Percentiles rank a stretch among this genome's conserved stretches.
These are phyloP conservation scores for Crypturellus undulatus DNA, from an alignment of 2,113 vertebrate genomes.

Conservation along the genomic window DNA sequence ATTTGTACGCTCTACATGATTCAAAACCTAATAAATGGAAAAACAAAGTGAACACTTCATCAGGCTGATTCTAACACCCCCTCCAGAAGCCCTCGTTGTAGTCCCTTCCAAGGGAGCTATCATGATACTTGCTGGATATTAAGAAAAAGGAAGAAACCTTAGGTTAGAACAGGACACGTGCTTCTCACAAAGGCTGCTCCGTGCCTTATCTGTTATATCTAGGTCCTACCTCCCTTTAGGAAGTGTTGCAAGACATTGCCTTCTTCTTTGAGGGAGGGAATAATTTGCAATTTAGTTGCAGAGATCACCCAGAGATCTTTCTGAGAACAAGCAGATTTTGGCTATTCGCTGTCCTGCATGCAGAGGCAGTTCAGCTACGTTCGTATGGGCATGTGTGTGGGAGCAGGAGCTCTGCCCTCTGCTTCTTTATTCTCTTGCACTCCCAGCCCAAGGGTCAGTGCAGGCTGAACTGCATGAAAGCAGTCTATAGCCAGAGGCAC, in stretches of 20 bases:
- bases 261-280: not conserved
- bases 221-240: not conserved
- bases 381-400: fast-evolving
- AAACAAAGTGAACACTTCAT: not conserved
- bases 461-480: not conserved
- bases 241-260: not conserved
- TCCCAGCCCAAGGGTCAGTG: not conserved
- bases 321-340: not conserved
- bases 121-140: not conserved
- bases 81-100: not conserved
- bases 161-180: fast-evolving
- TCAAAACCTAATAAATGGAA: not conserved
- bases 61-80: not conserved
- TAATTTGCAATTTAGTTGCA: not conserved
- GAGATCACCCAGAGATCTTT: not conserved
- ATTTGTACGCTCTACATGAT: not conserved
- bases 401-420: not conserved
- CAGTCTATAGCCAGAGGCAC: not conserved
- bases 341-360: not conserved
- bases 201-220: not conserved
- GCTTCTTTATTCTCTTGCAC: not conserved
- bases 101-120: not conserved
- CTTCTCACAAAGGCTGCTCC: not conserved
- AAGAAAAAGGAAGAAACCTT: not conserved
- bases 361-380: not conserved